These are phyloP conservation scores for Rhabditophanes sp. DNA, from an alignment of 2,888 invertebrate species.

Conservation along the genomic window DNA sequence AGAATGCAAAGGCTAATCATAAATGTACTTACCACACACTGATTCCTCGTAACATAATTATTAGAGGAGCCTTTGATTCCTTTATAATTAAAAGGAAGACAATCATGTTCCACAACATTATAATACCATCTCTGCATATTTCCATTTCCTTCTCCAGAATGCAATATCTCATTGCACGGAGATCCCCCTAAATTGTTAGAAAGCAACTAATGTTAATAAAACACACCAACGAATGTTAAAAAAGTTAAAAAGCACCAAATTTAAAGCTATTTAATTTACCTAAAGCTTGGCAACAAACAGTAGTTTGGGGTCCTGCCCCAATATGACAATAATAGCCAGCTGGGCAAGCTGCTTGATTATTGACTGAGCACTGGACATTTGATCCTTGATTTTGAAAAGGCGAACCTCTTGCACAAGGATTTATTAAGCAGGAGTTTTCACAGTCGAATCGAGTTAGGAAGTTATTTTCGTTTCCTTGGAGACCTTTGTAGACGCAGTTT, in stretches of 20 bases:
- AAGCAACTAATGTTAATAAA: conserved; percentile 4
- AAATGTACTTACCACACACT: conserved; percentile 11
- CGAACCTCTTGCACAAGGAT: conserved; percentile 35
- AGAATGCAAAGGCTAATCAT: background rate
- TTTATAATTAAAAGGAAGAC: conserved; percentile 31
- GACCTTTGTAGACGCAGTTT: conserved; percentile 18
- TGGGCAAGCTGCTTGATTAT: conserved; percentile 14
- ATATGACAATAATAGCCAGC: conserved; percentile 22
- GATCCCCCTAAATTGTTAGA: too few species aligned
- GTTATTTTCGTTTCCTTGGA: conserved; percentile 35
- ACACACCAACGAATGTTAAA: conserved; percentile 5
- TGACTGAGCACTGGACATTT: conserved; percentile 35
- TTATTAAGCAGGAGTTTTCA: conserved; percentile 28
- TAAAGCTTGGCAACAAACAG: conserved; percentile 22
- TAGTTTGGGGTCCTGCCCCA: conserved; percentile 18
- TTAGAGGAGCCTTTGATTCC: conserved; percentile 19
- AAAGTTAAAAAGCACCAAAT: too few species aligned
- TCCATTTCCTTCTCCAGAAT: conserved; percentile 25
- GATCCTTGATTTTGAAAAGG: conserved; percentile 37
- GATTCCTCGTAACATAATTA: conserved; percentile 14
- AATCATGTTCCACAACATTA: conserved; percentile 21
- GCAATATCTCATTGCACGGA: conserved; percentile 30
- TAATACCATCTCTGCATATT: conserved; percentile 26
- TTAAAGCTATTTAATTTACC: conserved; percentile 11
- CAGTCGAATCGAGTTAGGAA: conserved; percentile 20